phyloP scores from a whole-genome alignment of 2,797 vertebrate genomes.

The Karalla daura region DNA sequence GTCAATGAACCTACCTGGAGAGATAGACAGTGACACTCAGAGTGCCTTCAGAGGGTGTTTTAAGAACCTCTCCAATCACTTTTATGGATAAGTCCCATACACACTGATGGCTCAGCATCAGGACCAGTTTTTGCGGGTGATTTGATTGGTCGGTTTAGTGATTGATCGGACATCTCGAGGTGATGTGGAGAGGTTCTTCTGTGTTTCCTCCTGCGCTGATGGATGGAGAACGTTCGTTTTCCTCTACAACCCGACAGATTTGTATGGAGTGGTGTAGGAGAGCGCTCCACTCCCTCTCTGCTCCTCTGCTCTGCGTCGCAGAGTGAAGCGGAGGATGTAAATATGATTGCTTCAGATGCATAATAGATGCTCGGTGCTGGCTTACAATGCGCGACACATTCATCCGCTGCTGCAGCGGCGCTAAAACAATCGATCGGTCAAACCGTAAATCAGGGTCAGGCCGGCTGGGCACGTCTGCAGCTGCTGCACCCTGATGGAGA shows the following conservation, averaged over 20 bases:
- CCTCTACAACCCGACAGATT: not conserved
- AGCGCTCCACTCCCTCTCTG: not conserved
- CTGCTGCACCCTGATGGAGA: not conserved
- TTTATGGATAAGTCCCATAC: too few relatives aligned
- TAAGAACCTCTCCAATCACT: too few relatives aligned
- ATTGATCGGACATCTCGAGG: not conserved
- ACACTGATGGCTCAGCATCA: too few relatives aligned
- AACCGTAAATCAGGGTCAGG: slow-evolving; percentile 8
- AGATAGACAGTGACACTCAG: too few relatives aligned
- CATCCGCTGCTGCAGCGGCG: not conserved
- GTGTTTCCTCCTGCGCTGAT: too few relatives aligned
- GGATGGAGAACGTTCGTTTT: not conserved
- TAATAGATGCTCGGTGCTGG: not conserved
- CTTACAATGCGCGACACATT: not conserved
- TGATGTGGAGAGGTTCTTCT: too few relatives aligned
- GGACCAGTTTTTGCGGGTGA: too few relatives aligned
- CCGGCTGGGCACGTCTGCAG: not conserved
- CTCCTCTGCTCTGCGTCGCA: not conserved
- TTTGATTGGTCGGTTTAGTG: too few relatives aligned
- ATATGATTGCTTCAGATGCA: not conserved
- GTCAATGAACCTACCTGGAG: too few relatives aligned
- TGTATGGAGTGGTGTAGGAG: not conserved
- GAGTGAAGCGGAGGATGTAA: not conserved
- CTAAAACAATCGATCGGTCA: not conserved
- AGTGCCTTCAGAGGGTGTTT: too few relatives aligned